phyloP scores from a whole-genome alignment of 2,113 vertebrate genomes.

The Phalacrocorax carbo region DNA sequence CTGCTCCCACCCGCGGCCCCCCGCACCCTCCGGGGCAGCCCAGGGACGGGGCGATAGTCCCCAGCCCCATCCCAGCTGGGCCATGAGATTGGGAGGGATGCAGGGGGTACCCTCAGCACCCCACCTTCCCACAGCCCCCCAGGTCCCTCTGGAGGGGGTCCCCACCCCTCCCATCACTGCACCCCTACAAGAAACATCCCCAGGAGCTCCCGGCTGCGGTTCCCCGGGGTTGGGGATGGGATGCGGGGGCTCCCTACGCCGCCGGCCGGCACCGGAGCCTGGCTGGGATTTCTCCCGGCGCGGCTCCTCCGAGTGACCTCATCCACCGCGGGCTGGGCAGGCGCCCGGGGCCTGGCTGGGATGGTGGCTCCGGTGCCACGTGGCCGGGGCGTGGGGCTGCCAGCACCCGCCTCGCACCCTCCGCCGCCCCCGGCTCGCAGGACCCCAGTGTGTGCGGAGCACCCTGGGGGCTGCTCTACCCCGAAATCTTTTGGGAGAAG shows the following conservation, averaged over 20 bases:
- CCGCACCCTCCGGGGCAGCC: not conserved
- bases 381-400: not conserved
- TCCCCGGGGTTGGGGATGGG: not conserved
- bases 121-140: not conserved
- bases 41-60: accelerated
- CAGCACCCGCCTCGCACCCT: not conserved
- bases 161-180: not conserved
- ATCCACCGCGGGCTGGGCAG: not conserved
- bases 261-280: not conserved
- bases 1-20: accelerated
- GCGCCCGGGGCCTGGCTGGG: not conserved
- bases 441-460: not conserved
- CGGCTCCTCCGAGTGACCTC: constrained; percentile 1
- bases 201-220: not conserved
- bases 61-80: not conserved
- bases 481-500: not conserved
- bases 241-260: not conserved
- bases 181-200: not conserved
- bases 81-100: accelerated
- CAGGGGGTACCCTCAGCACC: not conserved
- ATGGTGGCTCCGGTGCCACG: constrained; percentile 12
- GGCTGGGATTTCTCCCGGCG: not conserved
- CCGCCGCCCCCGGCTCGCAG: not conserved
- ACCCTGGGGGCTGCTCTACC: not conserved
- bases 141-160: no score